Base-by-base conservation (phyloP, 2,888 invertebrate species). In the Andrena praecox region DNA sequence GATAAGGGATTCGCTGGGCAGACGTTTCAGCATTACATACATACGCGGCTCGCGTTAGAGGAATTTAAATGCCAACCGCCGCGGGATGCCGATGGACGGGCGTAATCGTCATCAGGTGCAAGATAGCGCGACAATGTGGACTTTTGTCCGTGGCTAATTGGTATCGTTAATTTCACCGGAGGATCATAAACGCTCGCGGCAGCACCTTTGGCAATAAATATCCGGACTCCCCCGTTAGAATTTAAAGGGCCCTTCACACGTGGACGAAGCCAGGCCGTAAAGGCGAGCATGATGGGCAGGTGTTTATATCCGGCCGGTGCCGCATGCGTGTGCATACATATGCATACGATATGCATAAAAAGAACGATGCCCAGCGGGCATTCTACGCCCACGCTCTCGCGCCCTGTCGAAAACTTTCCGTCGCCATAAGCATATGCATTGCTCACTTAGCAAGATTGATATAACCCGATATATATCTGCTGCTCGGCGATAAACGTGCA, bases 381-480 rank as follows among this genome's bases (percentile, higher is more conserved):
- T 88, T 89, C 87, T 87, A 87, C 92, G 89, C 92, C 91, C 92
- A 91, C 92, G 89, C 92, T 79, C 86, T 80, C 84, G 68, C 71
- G 80, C 77, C 73, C 42, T 82, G 84, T 89, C 85, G 87, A 80
- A 83, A 87, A 88, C 87, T 87, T 87, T 86, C 85, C 86, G 78
- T 77, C 83, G 86, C 80, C 86, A 64, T 87, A 85, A 89, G 89
- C 90, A 90, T 91, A 90, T 91, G 91, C 91, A 92, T 91, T 92
- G 92, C 92, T 92, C 92, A 92, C 91, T 92, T 92, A 88, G 89
- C 86, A 92, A 92, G 92, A 92, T 92, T 90, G 91, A 92, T 91
- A 87, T 88, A 72, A 79, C 72, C 75, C 86, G 92, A 92, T 92
- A 92, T 82, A 80, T 74, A 80, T 78, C 81, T 72, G 77, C 72